Base-by-base conservation (phyloP, 2,888 invertebrate species). In the Tanytarsus gracilentus region DNA sequence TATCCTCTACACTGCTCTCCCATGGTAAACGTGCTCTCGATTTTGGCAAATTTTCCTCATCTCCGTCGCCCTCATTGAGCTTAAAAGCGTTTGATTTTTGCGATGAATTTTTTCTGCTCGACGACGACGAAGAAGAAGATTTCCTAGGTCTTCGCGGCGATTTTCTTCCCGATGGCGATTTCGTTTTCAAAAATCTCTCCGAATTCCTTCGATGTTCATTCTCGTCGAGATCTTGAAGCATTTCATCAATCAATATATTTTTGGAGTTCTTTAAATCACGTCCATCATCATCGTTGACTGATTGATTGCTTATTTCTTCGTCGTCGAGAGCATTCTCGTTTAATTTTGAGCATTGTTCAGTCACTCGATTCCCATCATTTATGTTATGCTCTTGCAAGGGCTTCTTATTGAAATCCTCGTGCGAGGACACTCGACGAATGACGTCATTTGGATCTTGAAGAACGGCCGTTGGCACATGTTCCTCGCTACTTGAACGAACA, bases 121-220 rank as follows among this genome's bases (percentile, higher is more conserved):
- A 51, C 50, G 23, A 21, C 18, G 33, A 74, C 3, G 61, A 36
- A 7, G 53, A 44, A 40, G 52, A 56, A 8, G 76, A 73, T 48
- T 75, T 76, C 62, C 76, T 72, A 2, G 77, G 74, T 1, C 76
- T 73, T 33, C 78, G 68, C 5, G 72, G 71, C 2, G 71, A 68
- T 61, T 74, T 74, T 39, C 80, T 77, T 18, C 78, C 80, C 50
- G 80, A 77, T 3, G 80, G 77, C 11, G 78, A 77, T 11, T 82
- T 73, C 3, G 81, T 78, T 63, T 81, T 76, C 65, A 84, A 77
- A 70, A 85, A 80, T 56, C 83, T 74, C 68, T 84, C 84, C 66
- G 78, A 79, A 64, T 78, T 80, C 64, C 84, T 75, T 9, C 83
- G 71, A 58, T 78, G 75, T 66, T 84, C 84, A 61, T 82, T 79